Conservation (phyloP, 2,113 vertebrate species). For the Oryzias curvinotus region DNA sequence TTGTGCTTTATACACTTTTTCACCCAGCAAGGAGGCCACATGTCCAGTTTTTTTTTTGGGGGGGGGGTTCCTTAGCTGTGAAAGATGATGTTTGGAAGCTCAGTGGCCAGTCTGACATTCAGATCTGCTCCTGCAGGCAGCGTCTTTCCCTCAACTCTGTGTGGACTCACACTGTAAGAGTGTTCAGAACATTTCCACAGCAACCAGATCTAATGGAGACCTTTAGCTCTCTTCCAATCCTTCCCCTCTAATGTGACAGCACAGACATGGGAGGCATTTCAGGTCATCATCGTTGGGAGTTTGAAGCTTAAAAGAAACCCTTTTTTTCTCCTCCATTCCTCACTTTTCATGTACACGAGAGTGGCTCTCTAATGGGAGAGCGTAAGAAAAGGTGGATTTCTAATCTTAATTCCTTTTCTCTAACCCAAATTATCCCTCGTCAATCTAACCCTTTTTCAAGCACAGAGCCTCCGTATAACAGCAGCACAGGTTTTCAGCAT, state of each 20-base stretch:
- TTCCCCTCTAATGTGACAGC: conserved; percentile 57
- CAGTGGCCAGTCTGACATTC: conserved; percentile 53
- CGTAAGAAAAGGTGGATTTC: conserved; percentile 72
- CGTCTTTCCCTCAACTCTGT: conserved; percentile 58
- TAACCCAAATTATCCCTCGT: conserved; percentile 83
- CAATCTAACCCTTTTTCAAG: conserved; percentile 83
- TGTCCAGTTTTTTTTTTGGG: conserved; percentile 63
- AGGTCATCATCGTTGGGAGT: conserved; percentile 77
- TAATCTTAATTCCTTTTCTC: conserved; percentile 82
- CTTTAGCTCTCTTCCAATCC: conserved; percentile 53
- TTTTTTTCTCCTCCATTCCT: conserved; percentile 47
- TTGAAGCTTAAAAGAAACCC: conserved; percentile 59
- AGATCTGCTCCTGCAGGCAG: conserved; percentile 65
- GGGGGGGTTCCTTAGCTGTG: conserved; percentile 35
- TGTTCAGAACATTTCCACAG: conserved; percentile 73
- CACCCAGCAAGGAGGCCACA: conserved; percentile 37
- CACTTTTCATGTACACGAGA: conserved; percentile 49
- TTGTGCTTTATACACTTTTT: conserved; percentile 49
- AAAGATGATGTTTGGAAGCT: conserved; percentile 55
- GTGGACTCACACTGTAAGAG: conserved; percentile 58
- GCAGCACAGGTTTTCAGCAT: conserved; percentile 79
- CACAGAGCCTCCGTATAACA: conserved; percentile 79
- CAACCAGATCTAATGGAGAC: conserved; percentile 47
- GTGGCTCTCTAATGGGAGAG: conserved; percentile 67
- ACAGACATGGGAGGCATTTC: conserved; percentile 65